phyloP scores from a whole-genome alignment of 2,888 invertebrate genomes.

The Lamproptera curius region DNA sequence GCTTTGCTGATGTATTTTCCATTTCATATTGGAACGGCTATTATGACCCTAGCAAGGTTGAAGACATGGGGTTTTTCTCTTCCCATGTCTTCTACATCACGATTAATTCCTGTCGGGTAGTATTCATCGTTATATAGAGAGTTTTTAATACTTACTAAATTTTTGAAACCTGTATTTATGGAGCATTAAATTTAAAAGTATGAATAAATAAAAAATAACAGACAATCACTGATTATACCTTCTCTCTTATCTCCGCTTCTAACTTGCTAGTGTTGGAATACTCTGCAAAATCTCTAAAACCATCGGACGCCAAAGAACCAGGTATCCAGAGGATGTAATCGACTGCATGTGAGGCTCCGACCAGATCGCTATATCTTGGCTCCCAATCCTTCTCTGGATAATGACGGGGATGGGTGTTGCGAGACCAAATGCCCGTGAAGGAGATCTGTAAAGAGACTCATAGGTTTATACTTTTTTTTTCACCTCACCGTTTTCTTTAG shows the following conservation, averaged over 20 bases:
- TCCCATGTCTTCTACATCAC: no score
- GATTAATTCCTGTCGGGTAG: no score
- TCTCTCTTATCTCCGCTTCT: constrained; percentile 58
- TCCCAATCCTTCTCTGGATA: constrained; percentile 67
- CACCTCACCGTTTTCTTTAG: not conserved
- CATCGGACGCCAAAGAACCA: constrained; percentile 52
- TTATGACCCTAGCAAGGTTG: no score
- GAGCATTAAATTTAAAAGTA: no score
- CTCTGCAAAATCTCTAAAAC: constrained; percentile 57
- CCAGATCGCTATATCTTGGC: constrained; percentile 58
- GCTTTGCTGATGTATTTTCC: no score
- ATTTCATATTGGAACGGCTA: no score
- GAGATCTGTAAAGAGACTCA: constrained; percentile 38
- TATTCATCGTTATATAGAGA: no score
- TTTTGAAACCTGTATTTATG: no score
- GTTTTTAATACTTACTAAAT: no score
- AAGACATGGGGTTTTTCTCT: no score
- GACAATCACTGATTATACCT: no score
- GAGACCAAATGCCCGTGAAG: constrained; percentile 65
- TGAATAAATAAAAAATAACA: no score
- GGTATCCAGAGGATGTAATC: constrained; percentile 60
- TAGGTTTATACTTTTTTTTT: not conserved
- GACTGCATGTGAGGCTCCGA: constrained; percentile 58
- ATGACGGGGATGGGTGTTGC: constrained; percentile 57
- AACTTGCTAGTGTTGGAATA: constrained; percentile 57